Percentiles rank a stretch among this genome's conserved stretches.
phyloP scores from a whole-genome alignment of 2,888 invertebrate species.

The Resseliella maxima region DNA sequence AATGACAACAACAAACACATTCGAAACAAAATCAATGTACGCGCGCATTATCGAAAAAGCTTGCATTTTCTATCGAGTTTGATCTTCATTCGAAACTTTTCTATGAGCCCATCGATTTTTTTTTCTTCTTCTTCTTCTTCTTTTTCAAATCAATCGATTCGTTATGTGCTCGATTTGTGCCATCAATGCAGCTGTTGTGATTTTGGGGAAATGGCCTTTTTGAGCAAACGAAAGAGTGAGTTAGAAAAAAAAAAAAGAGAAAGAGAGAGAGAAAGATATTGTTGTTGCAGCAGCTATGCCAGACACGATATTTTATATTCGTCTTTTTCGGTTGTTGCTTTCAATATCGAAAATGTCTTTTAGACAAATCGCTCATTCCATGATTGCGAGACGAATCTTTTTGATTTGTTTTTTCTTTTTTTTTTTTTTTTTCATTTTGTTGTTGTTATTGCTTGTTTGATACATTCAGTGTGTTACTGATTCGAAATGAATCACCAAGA shows the following conservation, averaged over 20 bases:
- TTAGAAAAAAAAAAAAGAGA: too few relatives aligned
- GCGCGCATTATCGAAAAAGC: background rate
- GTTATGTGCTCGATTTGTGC: constrained; percentile 6
- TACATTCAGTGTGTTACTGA: too few relatives aligned
- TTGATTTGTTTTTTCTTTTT: background rate
- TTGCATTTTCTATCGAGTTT: background rate
- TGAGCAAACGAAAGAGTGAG: too few relatives aligned
- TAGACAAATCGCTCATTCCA: background rate
- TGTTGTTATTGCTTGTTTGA: too few relatives aligned
- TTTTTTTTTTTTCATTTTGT: background rate
- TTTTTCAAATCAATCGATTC: constrained; percentile 9
- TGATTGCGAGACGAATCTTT: background rate
- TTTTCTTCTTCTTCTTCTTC: too few relatives aligned
- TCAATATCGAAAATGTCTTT: background rate
- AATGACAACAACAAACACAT: background rate
- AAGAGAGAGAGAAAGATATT: too few relatives aligned
- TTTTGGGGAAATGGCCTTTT: background rate
- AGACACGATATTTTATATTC: background rate
- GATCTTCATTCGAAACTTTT: background rate
- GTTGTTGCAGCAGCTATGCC: too few relatives aligned
- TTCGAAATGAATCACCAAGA: background rate
- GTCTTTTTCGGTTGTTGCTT: background rate
- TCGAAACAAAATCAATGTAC: background rate
- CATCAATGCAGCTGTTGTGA: background rate
- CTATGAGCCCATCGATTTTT: background rate